Percentiles rank a stretch among this genome's conserved stretches.
Conservation (phyloP, 2,797 vertebrate genomes). For the Ciconia nigra region DNA sequence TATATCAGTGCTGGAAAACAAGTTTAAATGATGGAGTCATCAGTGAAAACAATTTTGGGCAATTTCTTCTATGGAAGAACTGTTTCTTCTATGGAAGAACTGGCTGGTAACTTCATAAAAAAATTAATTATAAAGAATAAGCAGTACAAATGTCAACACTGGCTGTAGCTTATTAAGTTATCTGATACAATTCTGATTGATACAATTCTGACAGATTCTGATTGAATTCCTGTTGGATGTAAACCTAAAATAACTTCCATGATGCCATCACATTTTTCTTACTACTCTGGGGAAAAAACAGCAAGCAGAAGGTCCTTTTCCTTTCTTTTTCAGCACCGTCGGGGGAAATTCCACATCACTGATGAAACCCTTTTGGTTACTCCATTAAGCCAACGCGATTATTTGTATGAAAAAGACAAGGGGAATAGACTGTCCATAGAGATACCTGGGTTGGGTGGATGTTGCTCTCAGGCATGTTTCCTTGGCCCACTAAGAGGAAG, state of each 20-base stretch:
- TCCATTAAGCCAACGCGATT: neutral
- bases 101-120: neutral
- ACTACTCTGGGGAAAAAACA: neutral
- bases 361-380: neutral
- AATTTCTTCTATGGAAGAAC: neutral
- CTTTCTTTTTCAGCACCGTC: neutral
- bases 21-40: neutral
- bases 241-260: neutral
- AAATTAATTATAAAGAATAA: neutral
- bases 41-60: neutral
- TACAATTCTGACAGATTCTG: neutral
- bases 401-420: neutral
- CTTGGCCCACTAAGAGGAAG: neutral
- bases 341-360: neutral
- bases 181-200: neutral
- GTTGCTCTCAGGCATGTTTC: neutral
- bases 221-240: neutral
- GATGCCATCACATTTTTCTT: neutral
- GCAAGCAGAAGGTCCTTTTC: neutral
- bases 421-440: neutral
- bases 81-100: neutral
- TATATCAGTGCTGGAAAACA: neutral
- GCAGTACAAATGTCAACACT: neutral
- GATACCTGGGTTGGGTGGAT: neutral
- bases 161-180: neutral